A percentile compares a stretch with the other conserved stretches of the same genome.
Conservation (phyloP, 2,888 invertebrate genomes). For the Candidula unifasciata region DNA sequence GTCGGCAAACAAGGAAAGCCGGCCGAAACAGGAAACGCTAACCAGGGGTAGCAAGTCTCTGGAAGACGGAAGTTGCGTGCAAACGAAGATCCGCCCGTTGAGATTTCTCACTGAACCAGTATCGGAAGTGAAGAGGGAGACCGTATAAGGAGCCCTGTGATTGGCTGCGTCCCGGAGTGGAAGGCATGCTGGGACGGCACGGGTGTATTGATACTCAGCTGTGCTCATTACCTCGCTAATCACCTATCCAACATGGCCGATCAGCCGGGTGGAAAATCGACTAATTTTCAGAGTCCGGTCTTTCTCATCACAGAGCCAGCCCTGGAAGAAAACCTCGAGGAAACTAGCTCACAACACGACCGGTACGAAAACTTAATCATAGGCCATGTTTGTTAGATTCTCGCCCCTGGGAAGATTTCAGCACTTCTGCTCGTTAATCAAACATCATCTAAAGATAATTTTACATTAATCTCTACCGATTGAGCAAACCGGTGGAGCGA, state of each 20-base stretch:
- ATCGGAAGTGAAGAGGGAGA: constrained; percentile 45
- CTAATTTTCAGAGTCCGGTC: constrained; percentile 13
- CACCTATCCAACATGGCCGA: constrained; percentile 35
- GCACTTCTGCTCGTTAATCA: no score
- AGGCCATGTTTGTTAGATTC: constrained; percentile 10
- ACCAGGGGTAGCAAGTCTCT: constrained; percentile 37
- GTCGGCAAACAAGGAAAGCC: constrained; percentile 42
- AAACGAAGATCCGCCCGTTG: constrained; percentile 53
- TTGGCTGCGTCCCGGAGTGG: constrained; percentile 41
- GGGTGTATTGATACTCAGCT: constrained; percentile 38
- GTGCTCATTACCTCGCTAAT: constrained; percentile 42
- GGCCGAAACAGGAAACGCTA: constrained; percentile 44
- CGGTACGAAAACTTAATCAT: background rate
- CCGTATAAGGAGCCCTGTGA: constrained; percentile 43
- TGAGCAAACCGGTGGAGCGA: no score
- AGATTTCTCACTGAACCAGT: constrained; percentile 46
- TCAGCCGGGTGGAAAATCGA: constrained; percentile 41
- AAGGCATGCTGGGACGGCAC: constrained; percentile 43
- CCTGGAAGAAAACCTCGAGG: background rate
- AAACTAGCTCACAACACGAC: background rate
- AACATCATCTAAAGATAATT: no score
- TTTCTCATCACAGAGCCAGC: constrained; percentile 28
- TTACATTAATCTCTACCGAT: no score
- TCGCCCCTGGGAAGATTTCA: background rate
- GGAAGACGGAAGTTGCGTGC: constrained; percentile 58